Conservation (phyloP, 2,113 vertebrate genomes). For the Vidua chalybeata region DNA sequence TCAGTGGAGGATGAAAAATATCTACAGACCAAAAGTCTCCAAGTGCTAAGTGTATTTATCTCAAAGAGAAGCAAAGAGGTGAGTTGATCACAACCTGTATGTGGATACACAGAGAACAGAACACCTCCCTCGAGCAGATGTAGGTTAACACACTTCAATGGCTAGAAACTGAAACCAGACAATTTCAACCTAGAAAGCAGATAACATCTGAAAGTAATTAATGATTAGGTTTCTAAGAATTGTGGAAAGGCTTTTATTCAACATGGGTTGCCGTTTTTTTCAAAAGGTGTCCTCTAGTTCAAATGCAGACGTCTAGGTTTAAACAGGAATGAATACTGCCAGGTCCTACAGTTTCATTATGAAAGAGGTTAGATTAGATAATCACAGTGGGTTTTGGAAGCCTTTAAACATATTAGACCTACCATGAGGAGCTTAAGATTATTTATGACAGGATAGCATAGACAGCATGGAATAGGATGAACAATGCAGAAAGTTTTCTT, state of each 20-base stretch:
- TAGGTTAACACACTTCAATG: constrained; percentile 10
- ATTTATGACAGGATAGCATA: constrained; percentile 3
- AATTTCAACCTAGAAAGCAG: neutral
- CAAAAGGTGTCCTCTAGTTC: neutral
- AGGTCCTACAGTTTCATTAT: neutral
- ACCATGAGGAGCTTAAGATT: neutral
- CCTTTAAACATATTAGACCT: constrained; percentile 18
- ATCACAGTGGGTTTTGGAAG: neutral
- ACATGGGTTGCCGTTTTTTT: neutral
- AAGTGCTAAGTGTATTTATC: constrained; percentile 15
- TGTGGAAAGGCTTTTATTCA: neutral
- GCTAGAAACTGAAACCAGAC: neutral
- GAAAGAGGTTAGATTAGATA: constrained; percentile 32
- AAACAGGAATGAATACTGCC: neutral
- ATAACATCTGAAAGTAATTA: constrained; percentile 46
- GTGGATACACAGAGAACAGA: constrained; percentile 13
- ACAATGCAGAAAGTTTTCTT: constrained; percentile 40
- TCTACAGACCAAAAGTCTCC: constrained; percentile 45
- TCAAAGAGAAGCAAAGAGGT: constrained; percentile 37
- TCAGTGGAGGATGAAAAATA: constrained; percentile 53
- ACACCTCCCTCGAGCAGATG: neutral
- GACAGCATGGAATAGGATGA: neutral
- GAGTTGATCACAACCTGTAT: constrained; percentile 34
- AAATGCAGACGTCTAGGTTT: constrained; percentile 1
- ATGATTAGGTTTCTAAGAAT: constrained; percentile 24